Conservation (phyloP, 2,797 vertebrate species). For the Scolopax bukidnonensis region DNA sequence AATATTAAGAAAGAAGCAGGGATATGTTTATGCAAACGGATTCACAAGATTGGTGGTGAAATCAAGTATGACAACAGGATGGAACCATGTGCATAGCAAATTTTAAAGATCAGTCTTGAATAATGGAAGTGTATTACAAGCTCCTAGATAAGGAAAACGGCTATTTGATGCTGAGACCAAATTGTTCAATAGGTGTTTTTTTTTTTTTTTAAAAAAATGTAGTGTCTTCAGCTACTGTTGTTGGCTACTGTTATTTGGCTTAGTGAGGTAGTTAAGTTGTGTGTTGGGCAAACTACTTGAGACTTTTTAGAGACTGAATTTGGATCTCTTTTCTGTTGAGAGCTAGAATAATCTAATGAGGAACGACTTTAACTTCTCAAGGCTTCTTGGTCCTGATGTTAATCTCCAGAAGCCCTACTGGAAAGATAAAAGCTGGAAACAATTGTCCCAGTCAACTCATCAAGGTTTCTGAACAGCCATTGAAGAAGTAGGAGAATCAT, state of each 20-base stretch:
- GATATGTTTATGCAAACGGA: background rate
- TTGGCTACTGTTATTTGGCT: background rate
- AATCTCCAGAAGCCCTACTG: background rate
- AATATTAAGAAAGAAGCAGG: background rate
- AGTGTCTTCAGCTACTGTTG: background rate
- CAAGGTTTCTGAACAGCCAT: background rate
- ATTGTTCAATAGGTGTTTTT: background rate
- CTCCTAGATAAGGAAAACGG: background rate
- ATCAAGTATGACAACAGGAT: background rate
- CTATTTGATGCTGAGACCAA: background rate
- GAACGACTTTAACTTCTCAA: background rate
- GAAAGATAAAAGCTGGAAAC: background rate
- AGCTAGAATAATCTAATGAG: background rate
- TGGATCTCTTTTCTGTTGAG: background rate
- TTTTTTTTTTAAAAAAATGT: background rate
- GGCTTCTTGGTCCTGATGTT: background rate
- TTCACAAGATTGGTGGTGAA: background rate
- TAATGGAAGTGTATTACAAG: background rate
- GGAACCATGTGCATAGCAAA: background rate
- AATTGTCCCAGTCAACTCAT: background rate
- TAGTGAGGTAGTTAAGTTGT: background rate
- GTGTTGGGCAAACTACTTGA: background rate
- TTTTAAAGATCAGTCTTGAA: background rate
- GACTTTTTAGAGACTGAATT: background rate
- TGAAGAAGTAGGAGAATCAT: background rate